Evolutionary conservation across 2,888 invertebrate genomes (phyloP).

Genomic region (Blastobasis adustella): DNA sequence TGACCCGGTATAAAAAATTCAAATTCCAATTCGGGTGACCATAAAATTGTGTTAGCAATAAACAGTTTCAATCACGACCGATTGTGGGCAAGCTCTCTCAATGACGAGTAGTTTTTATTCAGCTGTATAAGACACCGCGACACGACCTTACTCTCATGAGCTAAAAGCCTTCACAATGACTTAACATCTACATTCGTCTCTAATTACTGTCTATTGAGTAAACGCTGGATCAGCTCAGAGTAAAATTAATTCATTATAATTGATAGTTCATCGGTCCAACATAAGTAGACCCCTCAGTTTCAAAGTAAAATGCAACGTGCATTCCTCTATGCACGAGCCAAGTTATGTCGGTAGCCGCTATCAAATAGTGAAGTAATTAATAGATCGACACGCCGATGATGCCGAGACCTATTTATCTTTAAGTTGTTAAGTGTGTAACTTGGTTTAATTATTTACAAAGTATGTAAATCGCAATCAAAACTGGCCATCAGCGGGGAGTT

Average conservation of each 20-base stretch:
- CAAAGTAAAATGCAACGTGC: background rate
- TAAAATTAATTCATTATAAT: conserved; percentile 5
- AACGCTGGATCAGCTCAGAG: conserved; percentile 2
- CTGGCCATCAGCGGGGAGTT: too few species aligned
- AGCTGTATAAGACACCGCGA: background rate
- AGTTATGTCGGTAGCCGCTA: background rate
- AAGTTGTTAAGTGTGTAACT: too few species aligned
- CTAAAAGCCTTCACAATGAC: background rate
- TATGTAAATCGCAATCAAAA: too few species aligned
- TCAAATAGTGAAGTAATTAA: background rate
- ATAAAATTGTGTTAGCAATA: too few species aligned
- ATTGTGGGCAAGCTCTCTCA: background rate
- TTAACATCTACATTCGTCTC: conserved; percentile 1
- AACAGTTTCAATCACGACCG: too few species aligned
- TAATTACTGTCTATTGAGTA: conserved; percentile 7
- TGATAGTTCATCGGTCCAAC: background rate
- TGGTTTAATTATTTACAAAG: too few species aligned
- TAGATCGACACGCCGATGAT: background rate
- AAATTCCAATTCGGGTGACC: too few species aligned
- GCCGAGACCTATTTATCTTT: too few species aligned
- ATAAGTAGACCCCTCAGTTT: background rate
- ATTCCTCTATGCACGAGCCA: background rate
- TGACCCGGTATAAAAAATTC: too few species aligned
- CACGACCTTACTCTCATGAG: background rate
- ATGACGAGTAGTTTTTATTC: background rate